phyloP scores from a whole-genome alignment of 2,113 vertebrate species.

The Percopsis transmontana region DNA sequence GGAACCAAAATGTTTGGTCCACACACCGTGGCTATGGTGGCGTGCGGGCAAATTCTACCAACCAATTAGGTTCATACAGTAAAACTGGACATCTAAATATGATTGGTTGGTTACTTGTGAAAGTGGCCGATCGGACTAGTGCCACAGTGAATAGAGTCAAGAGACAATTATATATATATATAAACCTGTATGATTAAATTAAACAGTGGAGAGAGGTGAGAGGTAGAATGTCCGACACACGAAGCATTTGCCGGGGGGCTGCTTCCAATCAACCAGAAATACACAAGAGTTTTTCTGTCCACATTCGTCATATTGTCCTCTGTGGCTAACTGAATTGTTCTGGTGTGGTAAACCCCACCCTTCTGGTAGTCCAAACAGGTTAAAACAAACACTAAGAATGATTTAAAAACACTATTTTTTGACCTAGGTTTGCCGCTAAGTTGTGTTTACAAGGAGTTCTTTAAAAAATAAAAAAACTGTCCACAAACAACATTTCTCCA shows the following conservation, averaged over 20 bases:
- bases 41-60: no score
- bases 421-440: slow-evolving; percentile 36
- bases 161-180: no score
- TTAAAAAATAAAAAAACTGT: slow-evolving; percentile 17
- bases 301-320: slow-evolving; percentile 34
- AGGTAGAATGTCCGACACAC: no score
- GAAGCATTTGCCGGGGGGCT: no score
- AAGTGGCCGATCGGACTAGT: background rate
- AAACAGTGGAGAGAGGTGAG: no score
- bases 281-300: slow-evolving; percentile 19
- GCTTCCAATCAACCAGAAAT: background rate
- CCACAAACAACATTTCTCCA: slow-evolving; percentile 1
- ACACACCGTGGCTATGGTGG: slow-evolving; percentile 10
- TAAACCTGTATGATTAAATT: no score
- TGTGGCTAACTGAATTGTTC: slow-evolving; percentile 57
- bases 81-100: slow-evolving; percentile 1
- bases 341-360: slow-evolving; percentile 56
- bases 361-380: slow-evolving; percentile 61
- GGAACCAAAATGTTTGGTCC: slow-evolving; percentile 27
- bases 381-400: slow-evolving; percentile 35
- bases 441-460: slow-evolving; percentile 41
- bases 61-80: background rate
- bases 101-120: background rate
- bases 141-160: background rate
- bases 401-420: slow-evolving; percentile 58